A percentile compares a stretch with the other conserved stretches of the same genome.
phyloP scores from a whole-genome alignment of 2,113 vertebrate genomes.

The Indicator indicator region DNA sequence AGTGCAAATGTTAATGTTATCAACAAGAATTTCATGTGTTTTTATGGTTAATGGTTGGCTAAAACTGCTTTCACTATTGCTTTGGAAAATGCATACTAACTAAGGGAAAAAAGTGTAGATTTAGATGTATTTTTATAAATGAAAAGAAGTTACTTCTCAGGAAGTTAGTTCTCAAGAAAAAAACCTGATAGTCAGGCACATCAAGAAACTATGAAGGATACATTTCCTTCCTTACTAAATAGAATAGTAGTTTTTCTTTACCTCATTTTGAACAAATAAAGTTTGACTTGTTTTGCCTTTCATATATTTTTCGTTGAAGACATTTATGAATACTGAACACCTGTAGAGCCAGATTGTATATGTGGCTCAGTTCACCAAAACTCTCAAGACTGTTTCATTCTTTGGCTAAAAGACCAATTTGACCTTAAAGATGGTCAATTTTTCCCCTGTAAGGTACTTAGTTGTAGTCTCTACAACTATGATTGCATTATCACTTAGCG shows the following conservation, averaged over 20 bases:
- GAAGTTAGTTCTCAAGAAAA: no score
- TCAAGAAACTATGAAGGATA: not conserved
- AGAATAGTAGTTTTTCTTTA: not conserved
- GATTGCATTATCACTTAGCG: not conserved
- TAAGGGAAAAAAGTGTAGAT: not conserved
- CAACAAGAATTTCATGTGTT: not conserved
- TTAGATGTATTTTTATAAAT: not conserved
- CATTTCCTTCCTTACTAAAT: not conserved
- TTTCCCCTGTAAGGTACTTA: not conserved
- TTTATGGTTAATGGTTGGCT: not conserved
- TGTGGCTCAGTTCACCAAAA: not conserved
- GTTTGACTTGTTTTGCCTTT: not conserved
- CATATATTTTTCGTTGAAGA: not conserved
- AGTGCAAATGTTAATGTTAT: not conserved
- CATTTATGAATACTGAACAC: not conserved
- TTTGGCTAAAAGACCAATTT: not conserved
- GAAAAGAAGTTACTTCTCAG: not conserved
- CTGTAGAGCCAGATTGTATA: not conserved
- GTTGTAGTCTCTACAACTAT: not conserved
- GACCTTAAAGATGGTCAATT: not conserved
- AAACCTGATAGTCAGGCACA: not conserved
- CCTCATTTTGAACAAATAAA: not conserved
- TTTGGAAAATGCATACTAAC: not conserved
- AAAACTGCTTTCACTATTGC: not conserved
- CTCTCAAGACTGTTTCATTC: not conserved